Evolutionary conservation across 2,888 invertebrate species (phyloP).

Genomic region (Dicroscelio sp.): DNA sequence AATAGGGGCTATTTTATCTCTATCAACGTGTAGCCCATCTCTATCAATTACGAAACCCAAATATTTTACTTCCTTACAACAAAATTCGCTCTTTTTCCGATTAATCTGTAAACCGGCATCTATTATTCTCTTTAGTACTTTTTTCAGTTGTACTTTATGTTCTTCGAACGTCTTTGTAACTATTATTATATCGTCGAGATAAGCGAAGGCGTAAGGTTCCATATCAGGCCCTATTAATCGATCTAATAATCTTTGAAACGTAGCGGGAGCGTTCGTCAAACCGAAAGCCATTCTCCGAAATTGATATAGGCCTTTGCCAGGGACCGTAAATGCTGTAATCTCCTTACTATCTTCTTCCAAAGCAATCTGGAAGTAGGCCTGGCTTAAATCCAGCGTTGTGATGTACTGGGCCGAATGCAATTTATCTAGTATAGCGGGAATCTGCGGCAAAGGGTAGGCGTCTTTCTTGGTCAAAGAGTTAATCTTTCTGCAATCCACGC

Average conservation of each 20-base stretch:
- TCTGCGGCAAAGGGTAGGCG: constrained; percentile 15
- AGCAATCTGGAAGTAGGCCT: constrained; percentile 30
- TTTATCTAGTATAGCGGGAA: not conserved
- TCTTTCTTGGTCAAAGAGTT: constrained; percentile 15
- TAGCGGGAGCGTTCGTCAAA: constrained; percentile 22
- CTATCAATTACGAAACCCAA: not conserved
- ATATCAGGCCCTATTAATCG: constrained; percentile 5
- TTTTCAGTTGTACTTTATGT: not conserved
- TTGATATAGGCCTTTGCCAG: constrained; percentile 40
- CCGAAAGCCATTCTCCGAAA: constrained; percentile 31
- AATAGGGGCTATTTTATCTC: not conserved
- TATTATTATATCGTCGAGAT: constrained; percentile 73
- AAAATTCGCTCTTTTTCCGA: not conserved
- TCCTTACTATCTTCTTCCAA: not conserved
- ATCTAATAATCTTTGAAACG: constrained; percentile 31
- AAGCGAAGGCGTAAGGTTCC: constrained; percentile 58
- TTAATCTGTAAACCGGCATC: not conserved
- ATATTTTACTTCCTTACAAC: not conserved
- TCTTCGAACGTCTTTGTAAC: constrained; percentile 1
- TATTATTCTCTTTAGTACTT: not conserved
- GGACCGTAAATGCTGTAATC: constrained; percentile 35
- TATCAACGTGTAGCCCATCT: not conserved
- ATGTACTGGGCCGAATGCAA: constrained; percentile 4
- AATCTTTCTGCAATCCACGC: constrained; percentile 83
- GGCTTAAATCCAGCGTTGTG: constrained; percentile 84